Conservation (phyloP, 2,888 invertebrate genomes). For the Antitype chi region DNA sequence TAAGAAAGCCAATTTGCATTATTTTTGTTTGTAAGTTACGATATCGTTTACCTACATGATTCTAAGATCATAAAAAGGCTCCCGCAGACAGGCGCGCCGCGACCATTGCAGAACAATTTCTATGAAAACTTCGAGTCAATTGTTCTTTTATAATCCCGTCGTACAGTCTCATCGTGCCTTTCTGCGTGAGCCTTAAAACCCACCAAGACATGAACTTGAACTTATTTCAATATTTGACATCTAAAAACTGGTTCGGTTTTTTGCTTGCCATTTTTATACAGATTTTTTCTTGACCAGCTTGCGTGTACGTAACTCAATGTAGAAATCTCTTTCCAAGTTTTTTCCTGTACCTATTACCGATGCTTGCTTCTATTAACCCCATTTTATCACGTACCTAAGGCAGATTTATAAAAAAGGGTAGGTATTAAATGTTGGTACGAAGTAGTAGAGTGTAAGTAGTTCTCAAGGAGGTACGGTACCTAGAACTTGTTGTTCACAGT, state of each 20-base stretch:
- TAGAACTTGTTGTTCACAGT: slow-evolving; percentile 8
- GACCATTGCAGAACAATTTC: not conserved
- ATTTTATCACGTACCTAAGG: not conserved
- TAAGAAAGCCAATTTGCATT: not conserved
- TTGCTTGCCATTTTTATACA: slow-evolving; percentile 18
- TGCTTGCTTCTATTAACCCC: not conserved
- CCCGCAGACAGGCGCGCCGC: not conserved
- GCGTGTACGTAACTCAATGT: not conserved
- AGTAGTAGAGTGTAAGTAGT: not conserved
- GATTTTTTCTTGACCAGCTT: slow-evolving; percentile 11
- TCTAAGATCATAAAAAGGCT: not conserved
- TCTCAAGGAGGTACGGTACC: not conserved
- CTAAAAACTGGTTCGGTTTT: not conserved
- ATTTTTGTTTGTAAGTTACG: not conserved
- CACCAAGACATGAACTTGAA: slow-evolving; percentile 7
- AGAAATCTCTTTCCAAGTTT: slow-evolving; percentile 7
- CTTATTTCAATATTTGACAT: slow-evolving; percentile 32
- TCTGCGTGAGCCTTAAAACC: not conserved
- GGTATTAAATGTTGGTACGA: not conserved
- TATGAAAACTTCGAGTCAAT: not conserved
- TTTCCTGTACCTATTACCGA: not conserved
- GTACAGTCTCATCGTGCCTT: not conserved
- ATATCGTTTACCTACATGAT: slow-evolving; percentile 9
- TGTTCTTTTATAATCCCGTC: not conserved
- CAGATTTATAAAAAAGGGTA: not conserved